Base-by-base conservation (phyloP, 2,113 vertebrate genomes). In the Oreotrochilus melanogaster region DNA sequence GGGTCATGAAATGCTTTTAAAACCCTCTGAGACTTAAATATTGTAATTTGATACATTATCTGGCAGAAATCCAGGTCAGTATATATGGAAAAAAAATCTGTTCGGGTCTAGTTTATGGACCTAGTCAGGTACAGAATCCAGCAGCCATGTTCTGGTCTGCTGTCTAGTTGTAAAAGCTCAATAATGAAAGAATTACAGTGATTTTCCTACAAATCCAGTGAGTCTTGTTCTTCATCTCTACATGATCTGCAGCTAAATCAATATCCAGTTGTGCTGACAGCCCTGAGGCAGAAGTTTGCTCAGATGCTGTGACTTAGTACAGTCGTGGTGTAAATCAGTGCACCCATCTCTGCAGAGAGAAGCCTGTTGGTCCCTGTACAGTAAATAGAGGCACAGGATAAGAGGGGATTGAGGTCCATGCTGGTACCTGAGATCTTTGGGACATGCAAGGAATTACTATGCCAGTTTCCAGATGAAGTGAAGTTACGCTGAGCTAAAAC, bases 171-270 rank as follows among this genome's bases (percentile, higher is more conserved):
- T 60, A 35, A 64, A 23, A 30, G 25, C 23, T 74, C 57, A 25
- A 0, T 31, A 54, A n/a, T 10, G 33, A 24, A 47, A 64, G 72
- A 76, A 37, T 18, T 33, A 10, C 25, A 30, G 47, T 24, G 66
- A 39, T 33, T 79, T 53, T 14, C 0, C 0, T n/a, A n/a, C 27
- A 66, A 75, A 65, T 45, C 11, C 24, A 35, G 22, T 1, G 15
- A 70, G 22, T 66, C 37, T 58, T 31, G 54, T 24, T 51, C 43
- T 51, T 64, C 27, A n/a, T 23, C 27, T 73, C 66, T 61, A 0
- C 10, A 0, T 18, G 58, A 42, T 31, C 28, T 39, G 54, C 70
- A 70, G 23, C 25, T 14, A 50, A 61, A 15, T n/a, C 24, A 86
- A 73, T 30, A 43, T 3, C 57, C 43, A 5, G 3, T 25, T 66